Base-by-base conservation (phyloP, 2,113 vertebrate genomes). In the Austrofundulus limnaeus region DNA sequence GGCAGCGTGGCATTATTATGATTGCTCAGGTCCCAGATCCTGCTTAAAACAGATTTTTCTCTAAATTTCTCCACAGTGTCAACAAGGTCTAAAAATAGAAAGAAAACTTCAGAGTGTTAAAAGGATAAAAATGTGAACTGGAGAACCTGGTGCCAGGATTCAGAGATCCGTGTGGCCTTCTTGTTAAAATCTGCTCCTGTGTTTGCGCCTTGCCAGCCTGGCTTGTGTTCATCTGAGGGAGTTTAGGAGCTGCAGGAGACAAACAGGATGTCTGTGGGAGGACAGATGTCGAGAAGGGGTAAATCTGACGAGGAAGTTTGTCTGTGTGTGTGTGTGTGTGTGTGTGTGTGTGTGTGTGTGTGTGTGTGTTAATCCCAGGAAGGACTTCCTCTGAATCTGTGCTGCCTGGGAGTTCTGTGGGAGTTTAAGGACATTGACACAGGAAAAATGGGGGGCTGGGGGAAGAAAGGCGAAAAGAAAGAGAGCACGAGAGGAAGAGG, bases 231-330 rank as follows among this genome's bases (percentile, higher is more conserved):
- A 71, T 85, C 61, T 66, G 73, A 78, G 59, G 78, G 79, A 86
- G 82, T 61, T 31, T 59, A 74, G 67, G 60, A 80, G 77, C 56
- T 70, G 62, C 66, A 60, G 65, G 76, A 90, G 76, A 83, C 85
- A 87, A 86, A 90, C 87, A 89, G 88, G 88, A 91, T 87, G 89
- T 88, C 88, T 87, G 87, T 84, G 80, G 86, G 88, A 88, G 83
- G 81, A 85, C 82, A 72, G 85, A 84, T 74, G n/a, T n/a, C n/a
- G 72, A 79, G 72, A 71, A 75, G 48, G 74, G 72, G 70, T 70
- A 62, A 83, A 86, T 85, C 82, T 84, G 73, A 87, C 75, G 39
- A 79, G 84, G 85, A 84, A 85, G 87, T 82, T 61, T 80, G 73
- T 55, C 69, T 61, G 61, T 75, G 80, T 43, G 71, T 59, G 76